Percentiles rank a stretch among this genome's conserved stretches.
These are phyloP conservation scores for Zaprionus obscuricornis DNA, from an alignment of 2,888 invertebrate species.

Conservation along the genomic window DNA sequence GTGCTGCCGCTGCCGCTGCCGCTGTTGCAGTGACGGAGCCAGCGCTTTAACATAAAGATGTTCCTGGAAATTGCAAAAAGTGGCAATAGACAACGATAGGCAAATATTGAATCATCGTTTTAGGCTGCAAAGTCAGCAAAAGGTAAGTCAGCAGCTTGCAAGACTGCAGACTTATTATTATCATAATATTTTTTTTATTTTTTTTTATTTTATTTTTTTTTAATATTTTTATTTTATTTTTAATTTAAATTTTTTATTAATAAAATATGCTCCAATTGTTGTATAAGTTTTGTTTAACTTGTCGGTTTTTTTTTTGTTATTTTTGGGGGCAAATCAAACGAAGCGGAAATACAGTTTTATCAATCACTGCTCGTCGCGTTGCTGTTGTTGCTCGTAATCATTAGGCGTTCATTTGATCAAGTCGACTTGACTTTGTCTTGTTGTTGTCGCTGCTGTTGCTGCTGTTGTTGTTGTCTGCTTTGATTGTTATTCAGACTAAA, in stretches of 20 bases:
- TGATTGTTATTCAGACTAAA: conserved; percentile 39
- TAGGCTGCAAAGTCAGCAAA: too few relatives aligned
- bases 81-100: conserved; percentile 4
- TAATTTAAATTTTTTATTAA: conserved; percentile 36
- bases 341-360: conserved; percentile 73
- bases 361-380: conserved; percentile 33
- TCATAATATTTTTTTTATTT: too few relatives aligned
- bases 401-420: conserved; percentile 15
- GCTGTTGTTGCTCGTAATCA: conserved; percentile 4
- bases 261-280: conserved; percentile 39
- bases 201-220: too few relatives aligned
- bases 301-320: conserved; percentile 7
- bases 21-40: background rate
- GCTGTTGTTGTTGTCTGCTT: conserved; percentile 2
- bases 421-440: conserved; percentile 3
- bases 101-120: too few relatives aligned
- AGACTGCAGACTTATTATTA: too few relatives aligned
- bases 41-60: conserved; percentile 17
- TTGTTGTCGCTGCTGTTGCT: conserved; percentile 17
- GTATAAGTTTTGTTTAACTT: background rate
- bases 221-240: too few relatives aligned
- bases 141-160: too few relatives aligned
- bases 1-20: conserved; percentile 16
- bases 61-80: conserved; percentile 45
- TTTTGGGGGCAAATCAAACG: too few relatives aligned